phyloP scores from a whole-genome alignment of 1,140 invertebrate species.

The Vanessa tameamea region DNA sequence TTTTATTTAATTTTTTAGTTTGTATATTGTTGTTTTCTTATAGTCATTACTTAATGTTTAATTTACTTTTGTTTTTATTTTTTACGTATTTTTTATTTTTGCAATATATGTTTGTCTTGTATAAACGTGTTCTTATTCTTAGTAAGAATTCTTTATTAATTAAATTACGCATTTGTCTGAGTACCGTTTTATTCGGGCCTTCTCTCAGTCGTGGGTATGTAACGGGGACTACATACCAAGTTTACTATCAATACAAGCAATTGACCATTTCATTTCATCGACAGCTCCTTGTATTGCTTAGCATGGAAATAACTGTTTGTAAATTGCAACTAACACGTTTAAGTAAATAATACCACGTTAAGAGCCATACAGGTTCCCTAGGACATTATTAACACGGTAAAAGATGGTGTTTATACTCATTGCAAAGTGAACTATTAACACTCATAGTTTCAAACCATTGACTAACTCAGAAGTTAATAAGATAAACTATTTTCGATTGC shows the following conservation, averaged over 20 bases:
- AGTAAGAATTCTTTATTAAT: too few relatives aligned
- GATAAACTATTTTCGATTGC: too few relatives aligned
- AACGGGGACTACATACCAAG: not conserved
- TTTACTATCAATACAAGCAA: not conserved
- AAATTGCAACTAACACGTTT: slow-evolving; percentile 7
- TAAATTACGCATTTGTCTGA: too few relatives aligned
- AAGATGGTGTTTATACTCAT: not conserved
- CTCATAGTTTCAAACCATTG: too few relatives aligned
- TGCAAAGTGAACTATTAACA: not conserved
- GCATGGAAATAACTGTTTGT: slow-evolving; percentile 7
- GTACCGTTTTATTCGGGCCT: not conserved
- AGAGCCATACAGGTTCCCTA: not conserved
- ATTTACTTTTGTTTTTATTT: too few relatives aligned
- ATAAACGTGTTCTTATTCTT: too few relatives aligned
- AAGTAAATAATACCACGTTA: slow-evolving; percentile 1
- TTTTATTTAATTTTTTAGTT: too few relatives aligned
- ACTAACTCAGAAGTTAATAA: too few relatives aligned
- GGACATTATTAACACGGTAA: not conserved
- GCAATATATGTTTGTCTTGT: too few relatives aligned
- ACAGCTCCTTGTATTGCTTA: not conserved
- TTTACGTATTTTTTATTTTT: too few relatives aligned
- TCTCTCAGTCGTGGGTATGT: not conserved
- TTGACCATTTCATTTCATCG: not conserved
- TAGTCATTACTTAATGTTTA: too few relatives aligned
- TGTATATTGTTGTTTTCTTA: too few relatives aligned